phyloP scores from a whole-genome alignment of 2,888 invertebrate genomes.

The Monochamus alternatus region DNA sequence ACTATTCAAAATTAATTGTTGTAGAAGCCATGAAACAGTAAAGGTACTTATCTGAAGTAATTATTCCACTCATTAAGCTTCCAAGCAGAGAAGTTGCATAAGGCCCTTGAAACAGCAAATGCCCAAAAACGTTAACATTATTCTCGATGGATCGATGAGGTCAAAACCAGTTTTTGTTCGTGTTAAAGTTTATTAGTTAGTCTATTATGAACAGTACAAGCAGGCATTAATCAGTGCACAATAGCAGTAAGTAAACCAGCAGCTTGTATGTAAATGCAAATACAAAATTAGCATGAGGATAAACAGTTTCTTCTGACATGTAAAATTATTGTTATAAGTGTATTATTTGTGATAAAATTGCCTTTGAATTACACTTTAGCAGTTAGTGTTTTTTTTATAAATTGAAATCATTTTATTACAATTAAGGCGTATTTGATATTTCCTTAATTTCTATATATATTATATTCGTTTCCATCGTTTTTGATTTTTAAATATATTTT shows the following conservation, averaged over 20 bases:
- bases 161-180: neutral
- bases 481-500: too few relatives aligned
- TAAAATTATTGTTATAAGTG: too few relatives aligned
- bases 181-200: neutral
- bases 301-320: too few relatives aligned
- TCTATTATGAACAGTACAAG: neutral
- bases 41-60: neutral
- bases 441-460: too few relatives aligned
- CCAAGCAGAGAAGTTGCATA: neutral
- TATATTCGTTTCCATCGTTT: too few relatives aligned
- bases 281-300: too few relatives aligned
- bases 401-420: too few relatives aligned
- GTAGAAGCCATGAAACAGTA: neutral
- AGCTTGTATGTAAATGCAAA: too few relatives aligned
- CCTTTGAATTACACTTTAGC: too few relatives aligned
- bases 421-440: too few relatives aligned
- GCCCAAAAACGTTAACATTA: neutral
- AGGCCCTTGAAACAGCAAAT: neutral
- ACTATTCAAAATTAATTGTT: neutral
- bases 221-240: slow-evolving; percentile 1
- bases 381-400: too few relatives aligned
- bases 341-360: too few relatives aligned
- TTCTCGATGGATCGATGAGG: neutral
- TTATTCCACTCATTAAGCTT: neutral
- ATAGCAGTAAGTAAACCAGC: neutral